Conservation (phyloP, 2,113 vertebrate species). For the Cyprinodon tularosa region DNA sequence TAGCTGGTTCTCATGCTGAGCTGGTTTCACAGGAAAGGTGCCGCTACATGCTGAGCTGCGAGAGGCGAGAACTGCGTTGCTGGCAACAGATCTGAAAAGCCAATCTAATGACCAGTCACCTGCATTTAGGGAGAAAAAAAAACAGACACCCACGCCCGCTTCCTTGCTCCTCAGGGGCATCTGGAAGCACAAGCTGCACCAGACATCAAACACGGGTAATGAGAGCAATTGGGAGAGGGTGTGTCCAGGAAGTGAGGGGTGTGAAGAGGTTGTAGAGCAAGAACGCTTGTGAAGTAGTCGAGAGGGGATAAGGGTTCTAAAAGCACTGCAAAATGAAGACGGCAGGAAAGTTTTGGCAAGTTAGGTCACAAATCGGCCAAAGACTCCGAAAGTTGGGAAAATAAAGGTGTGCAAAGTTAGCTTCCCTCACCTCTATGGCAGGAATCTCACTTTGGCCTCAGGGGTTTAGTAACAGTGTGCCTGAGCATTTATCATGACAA, state of each 20-base stretch:
- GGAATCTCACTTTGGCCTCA: neutral
- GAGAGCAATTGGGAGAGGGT: conserved; percentile 82
- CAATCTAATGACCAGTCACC: conserved; percentile 79
- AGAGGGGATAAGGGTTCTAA: conserved; percentile 39
- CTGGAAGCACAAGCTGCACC: conserved; percentile 73
- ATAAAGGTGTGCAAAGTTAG: conserved; percentile 50
- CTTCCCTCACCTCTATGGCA: conserved; percentile 46
- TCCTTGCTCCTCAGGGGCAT: conserved; percentile 77
- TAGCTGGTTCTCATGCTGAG: conserved; percentile 46
- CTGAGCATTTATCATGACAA: conserved; percentile 33
- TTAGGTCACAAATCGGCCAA: conserved; percentile 47
- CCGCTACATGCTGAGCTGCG: conserved; percentile 39
- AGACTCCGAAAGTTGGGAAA: conserved; percentile 55
- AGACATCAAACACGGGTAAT: conserved; percentile 79
- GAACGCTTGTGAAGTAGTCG: conserved; percentile 62
- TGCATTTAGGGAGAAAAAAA: conserved; percentile 61
- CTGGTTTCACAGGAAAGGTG: conserved; percentile 56
- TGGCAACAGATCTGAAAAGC: conserved; percentile 74
- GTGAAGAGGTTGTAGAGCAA: conserved; percentile 68
- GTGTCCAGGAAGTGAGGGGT: conserved; percentile 81
- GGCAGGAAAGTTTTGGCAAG: conserved; percentile 38
- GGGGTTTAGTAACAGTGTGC: neutral
- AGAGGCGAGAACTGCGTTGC: conserved; percentile 64
- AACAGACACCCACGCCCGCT: conserved; percentile 71
- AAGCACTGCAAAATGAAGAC: conserved; percentile 47